phyloP scores from a whole-genome alignment of 2,888 invertebrate genomes.

The Cybosia mesomella region DNA sequence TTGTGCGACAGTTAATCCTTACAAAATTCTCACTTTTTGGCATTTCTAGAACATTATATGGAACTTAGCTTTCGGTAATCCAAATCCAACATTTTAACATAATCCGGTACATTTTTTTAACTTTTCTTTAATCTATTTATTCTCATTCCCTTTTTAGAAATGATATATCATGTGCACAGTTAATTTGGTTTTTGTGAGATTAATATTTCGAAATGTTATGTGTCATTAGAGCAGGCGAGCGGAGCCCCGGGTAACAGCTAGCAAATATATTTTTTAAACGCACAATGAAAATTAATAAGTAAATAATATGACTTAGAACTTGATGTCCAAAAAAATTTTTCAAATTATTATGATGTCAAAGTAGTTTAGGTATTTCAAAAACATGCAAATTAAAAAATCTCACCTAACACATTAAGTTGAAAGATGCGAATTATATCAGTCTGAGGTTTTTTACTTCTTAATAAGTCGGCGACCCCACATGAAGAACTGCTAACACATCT shows the following conservation, averaged over 20 bases:
- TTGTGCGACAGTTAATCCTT: constrained; percentile 2
- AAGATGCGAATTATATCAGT: background rate
- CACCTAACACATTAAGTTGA: background rate
- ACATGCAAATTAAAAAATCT: background rate
- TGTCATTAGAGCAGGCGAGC: too few relatives aligned
- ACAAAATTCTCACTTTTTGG: background rate
- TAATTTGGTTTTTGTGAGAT: too few relatives aligned
- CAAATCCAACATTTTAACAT: background rate
- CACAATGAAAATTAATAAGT: too few relatives aligned
- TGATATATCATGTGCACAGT: too few relatives aligned
- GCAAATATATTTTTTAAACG: too few relatives aligned
- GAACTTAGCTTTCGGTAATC: background rate
- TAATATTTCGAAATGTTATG: too few relatives aligned
- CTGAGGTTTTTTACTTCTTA: background rate
- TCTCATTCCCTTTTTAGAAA: background rate
- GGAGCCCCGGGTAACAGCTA: too few relatives aligned
- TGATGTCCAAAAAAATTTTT: too few relatives aligned
- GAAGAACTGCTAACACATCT: background rate
- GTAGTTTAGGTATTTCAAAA: background rate
- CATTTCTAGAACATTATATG: constrained; percentile 2
- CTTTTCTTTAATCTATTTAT: background rate
- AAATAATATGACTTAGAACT: too few relatives aligned
- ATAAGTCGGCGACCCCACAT: background rate
- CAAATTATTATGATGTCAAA: too few relatives aligned
- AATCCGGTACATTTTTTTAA: background rate